Base-by-base conservation (phyloP, 2,113 vertebrate genomes). In the Sinocyclocheilus grahami region DNA sequence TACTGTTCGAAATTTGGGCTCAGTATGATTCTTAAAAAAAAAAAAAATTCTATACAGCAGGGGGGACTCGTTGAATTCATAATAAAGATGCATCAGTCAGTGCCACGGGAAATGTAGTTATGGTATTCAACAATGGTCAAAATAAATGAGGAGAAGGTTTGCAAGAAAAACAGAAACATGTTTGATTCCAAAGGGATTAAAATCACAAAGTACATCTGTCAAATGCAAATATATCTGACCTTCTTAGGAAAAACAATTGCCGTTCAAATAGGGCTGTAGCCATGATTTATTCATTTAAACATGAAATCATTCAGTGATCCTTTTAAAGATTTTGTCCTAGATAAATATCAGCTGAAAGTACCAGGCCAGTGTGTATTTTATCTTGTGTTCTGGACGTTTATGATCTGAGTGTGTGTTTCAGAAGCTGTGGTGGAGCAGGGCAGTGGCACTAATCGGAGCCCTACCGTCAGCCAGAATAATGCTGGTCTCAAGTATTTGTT, bases 351-450 rank as follows among this genome's bases (percentile, higher is more conserved):
- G 46, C 33, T 71, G 33, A 71, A 37, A 78, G n/a, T 11, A 46
- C n/a, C 5, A 74, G 27, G 51, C 14, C 74, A 27, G 9, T 79
- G 37, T 87, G 72, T 20, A 79, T 78, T 65, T 55, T 27, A 33
- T 71, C 37, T 67, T 51, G 18, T 51, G 63, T 48, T 89, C n/a
- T 79, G 30, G 71, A 77, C 9, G 22, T 72, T 33, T 46, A n/a
- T 82, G 20, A 18, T 60, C 39, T 58, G 67, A 51, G 42, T 84
- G 58, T 62, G 39, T 39, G 75, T 86, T 24, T 65, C 86, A 98
- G 97, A 97, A 90, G 90, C 95, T 53, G 92, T 91, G 48, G 92
- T 95, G 86, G 96, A 97, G 85, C 93, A 94, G 88, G 94, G 91
- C 93, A 92, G 91, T 85, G 90, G 89, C 86, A 88, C 95, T 90